Evolutionary conservation across 2,888 invertebrate genomes (phyloP).

Genomic region (Rotaria macrura): DNA sequence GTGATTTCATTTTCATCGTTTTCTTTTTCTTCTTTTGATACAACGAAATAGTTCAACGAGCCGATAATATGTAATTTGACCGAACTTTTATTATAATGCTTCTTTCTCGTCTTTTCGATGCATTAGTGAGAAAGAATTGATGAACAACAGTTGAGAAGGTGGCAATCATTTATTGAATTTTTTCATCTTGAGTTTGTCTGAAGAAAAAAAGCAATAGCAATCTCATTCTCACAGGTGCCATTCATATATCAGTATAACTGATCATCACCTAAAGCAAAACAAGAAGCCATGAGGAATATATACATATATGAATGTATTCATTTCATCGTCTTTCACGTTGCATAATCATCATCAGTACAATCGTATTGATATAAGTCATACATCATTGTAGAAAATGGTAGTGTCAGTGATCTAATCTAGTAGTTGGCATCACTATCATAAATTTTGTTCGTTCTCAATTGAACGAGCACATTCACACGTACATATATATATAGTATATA

Average conservation of each 20-base stretch:
- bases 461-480: too few relatives aligned
- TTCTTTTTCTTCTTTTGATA: neutral
- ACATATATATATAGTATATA: too few relatives aligned
- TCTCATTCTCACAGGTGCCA: neutral
- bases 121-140: neutral
- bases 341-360: neutral
- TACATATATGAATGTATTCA: slow-evolving; percentile 3
- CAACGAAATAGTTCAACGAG: neutral
- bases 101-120: neutral
- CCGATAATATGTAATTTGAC: slow-evolving; percentile 5
- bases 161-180: slow-evolving; percentile 12
- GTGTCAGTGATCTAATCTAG: neutral
- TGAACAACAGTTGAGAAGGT: neutral
- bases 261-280: neutral
- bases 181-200: neutral
- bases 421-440: too few relatives aligned
- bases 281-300: neutral
- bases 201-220: neutral
- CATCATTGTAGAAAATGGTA: too few relatives aligned
- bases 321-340: too few relatives aligned
- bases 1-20: neutral
- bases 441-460: too few relatives aligned
- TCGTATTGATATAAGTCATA: neutral
- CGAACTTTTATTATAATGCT: neutral
- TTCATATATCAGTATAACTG: neutral